Conservation (phyloP, 2,113 vertebrate genomes). For the Hippopotamus amphibius region DNA sequence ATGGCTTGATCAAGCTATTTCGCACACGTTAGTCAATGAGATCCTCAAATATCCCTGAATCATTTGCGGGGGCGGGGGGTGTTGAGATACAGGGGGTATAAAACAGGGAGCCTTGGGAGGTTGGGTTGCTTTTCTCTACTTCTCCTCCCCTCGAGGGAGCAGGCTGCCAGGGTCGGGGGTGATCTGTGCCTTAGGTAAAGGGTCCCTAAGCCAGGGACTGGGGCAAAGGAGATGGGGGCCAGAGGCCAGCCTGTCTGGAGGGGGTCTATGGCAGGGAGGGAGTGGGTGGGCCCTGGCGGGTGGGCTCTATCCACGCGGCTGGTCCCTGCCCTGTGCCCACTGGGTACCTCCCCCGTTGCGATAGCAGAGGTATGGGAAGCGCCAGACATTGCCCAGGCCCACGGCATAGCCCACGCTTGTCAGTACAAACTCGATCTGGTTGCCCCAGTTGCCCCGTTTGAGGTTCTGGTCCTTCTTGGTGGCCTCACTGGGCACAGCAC, state of each 20-base stretch:
- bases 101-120: not conserved
- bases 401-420: constrained; percentile 99
- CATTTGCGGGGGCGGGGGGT: not conserved
- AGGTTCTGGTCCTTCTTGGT: constrained; percentile 95
- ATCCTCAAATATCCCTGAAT: not conserved
- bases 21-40: not conserved
- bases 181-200: constrained; percentile 30
- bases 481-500: constrained; percentile 96
- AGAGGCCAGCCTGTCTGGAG: constrained; percentile 35
- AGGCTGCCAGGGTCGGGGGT: not conserved
- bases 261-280: not conserved
- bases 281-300: not conserved
- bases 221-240: not conserved
- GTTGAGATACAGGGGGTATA: not conserved
- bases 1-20: not conserved
- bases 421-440: constrained; percentile 99
- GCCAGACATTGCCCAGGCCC: constrained; percentile 99
- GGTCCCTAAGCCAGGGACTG: not conserved
- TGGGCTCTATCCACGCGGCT: constrained; percentile 56
- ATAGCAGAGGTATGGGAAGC: constrained; percentile 99
- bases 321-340: constrained; percentile 79
- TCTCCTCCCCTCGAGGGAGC: not conserved
- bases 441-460: constrained; percentile 98
- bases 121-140: not conserved
- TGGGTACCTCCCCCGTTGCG: constrained; percentile 97